A percentile compares a stretch with the other conserved stretches of the same genome.
phyloP scores from a whole-genome alignment of 2,113 vertebrate genomes.

The Baryphthengus martii region DNA sequence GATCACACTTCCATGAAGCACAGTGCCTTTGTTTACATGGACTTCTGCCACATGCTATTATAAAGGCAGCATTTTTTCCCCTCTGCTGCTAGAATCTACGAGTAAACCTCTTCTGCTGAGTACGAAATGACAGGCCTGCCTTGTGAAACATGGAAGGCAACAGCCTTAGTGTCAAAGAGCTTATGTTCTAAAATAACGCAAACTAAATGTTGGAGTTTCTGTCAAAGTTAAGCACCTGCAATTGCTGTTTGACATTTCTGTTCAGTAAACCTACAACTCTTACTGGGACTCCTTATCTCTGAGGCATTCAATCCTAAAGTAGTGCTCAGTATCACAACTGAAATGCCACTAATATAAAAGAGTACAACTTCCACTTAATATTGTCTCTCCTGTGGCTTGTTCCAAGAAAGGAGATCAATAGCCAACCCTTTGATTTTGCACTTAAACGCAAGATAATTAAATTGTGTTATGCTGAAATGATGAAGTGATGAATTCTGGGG shows the following conservation, averaged over 20 bases:
- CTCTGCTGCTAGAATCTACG: neutral
- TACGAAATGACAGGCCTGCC: neutral
- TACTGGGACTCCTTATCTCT: neutral
- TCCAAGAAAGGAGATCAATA: conserved; percentile 19
- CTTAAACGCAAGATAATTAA: conserved; percentile 35
- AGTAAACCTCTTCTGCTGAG: neutral
- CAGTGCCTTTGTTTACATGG: neutral
- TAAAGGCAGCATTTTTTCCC: neutral
- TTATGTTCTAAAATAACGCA: neutral
- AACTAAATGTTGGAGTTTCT: neutral
- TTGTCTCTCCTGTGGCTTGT: conserved; percentile 16
- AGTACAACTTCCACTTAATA: neutral
- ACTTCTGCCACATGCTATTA: neutral
- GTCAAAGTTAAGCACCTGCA: neutral
- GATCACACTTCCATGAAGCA: neutral
- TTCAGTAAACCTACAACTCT: neutral
- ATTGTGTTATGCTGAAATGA: neutral
- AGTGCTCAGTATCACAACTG: neutral
- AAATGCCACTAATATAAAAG: neutral
- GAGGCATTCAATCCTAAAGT: neutral
- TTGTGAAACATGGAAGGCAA: neutral
- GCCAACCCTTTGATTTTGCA: neutral
- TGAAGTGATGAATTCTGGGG: neutral
- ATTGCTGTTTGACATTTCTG: neutral
- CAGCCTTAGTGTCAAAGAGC: neutral